Evolutionary conservation across 1,140 invertebrate species (phyloP).

Genomic region (Halyomorpha halys): DNA sequence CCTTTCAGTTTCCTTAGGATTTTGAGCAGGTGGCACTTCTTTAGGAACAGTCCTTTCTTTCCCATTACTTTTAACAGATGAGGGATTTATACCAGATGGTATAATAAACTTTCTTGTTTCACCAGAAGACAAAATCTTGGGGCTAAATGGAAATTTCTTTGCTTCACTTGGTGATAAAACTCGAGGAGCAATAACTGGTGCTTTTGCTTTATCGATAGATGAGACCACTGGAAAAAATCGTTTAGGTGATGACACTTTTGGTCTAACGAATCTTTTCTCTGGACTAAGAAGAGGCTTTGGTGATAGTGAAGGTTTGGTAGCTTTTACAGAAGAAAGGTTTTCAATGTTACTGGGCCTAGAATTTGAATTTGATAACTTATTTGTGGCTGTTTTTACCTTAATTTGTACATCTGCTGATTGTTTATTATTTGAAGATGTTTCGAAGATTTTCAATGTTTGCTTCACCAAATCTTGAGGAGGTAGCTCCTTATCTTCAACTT

Average conservation of each 20-base stretch:
- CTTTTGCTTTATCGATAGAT: constrained; percentile 7
- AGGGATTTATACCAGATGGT: neutral
- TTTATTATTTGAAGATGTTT: constrained; percentile 38
- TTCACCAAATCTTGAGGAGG: constrained; percentile 77
- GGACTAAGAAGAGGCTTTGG: constrained; percentile 29
- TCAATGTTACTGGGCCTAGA: constrained; percentile 11
- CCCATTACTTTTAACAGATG: neutral
- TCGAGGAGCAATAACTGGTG: constrained; percentile 13
- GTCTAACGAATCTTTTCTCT: constrained; percentile 20
- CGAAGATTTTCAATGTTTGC: constrained; percentile 71
- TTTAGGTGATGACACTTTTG: constrained; percentile 10
- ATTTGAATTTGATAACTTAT: constrained; percentile 10
- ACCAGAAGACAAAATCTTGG: neutral
- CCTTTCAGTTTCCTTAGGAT: neutral
- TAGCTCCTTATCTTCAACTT: constrained; percentile 44
- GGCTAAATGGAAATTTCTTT: neutral
- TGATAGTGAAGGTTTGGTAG: constrained; percentile 28
- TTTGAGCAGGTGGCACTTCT: neutral
- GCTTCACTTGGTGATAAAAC: neutral
- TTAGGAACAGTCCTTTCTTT: constrained; percentile 1
- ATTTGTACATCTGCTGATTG: neutral
- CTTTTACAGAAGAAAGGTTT: neutral
- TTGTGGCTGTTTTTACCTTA: constrained; percentile 5
- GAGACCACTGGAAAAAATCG: constrained; percentile 17
- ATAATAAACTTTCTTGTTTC: constrained; percentile 1